These are phyloP conservation scores for Brachymystax lenok DNA, from an alignment of 2,797 vertebrate species.

Conservation along the genomic window DNA sequence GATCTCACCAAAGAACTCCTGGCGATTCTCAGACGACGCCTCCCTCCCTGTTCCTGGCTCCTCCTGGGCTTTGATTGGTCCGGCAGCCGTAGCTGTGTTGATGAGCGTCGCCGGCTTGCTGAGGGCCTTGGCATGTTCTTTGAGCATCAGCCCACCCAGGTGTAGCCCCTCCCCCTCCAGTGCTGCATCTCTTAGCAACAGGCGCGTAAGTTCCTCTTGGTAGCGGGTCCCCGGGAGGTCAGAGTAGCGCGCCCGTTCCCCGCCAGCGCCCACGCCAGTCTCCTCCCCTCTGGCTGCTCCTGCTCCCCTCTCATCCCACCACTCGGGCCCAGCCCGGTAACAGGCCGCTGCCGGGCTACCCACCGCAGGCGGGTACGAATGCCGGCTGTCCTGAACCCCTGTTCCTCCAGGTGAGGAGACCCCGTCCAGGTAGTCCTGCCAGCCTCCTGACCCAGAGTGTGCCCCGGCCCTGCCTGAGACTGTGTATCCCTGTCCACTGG, in stretches of 20 bases:
- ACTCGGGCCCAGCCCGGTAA: conserved; percentile 70
- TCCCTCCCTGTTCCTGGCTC: conserved; percentile 67
- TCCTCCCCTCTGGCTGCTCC: conserved; percentile 60
- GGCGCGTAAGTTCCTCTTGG: conserved; percentile 78
- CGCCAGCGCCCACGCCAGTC: conserved; percentile 52
- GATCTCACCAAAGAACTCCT: conserved; percentile 86
- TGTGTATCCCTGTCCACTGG: conserved; percentile 47
- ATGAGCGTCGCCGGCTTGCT: conserved; percentile 38
- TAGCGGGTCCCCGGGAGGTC: conserved; percentile 78
- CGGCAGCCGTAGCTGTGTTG: conserved; percentile 36
- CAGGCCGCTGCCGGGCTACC: conserved; percentile 74
- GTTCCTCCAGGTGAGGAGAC: conserved; percentile 55
- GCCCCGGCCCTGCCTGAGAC: conserved; percentile 51
- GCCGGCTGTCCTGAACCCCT: conserved; percentile 76
- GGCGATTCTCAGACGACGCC: conserved; percentile 65
- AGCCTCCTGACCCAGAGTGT: conserved; percentile 69
- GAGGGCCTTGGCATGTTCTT: conserved; percentile 61
- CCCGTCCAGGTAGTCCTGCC: conserved; percentile 74
- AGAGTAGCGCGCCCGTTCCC: conserved; percentile 72
- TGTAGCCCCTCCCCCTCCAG: conserved; percentile 68
- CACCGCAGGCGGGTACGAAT: conserved; percentile 85
- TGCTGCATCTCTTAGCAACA: conserved; percentile 72
- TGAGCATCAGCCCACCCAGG: conserved; percentile 74
- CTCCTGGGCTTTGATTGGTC: conserved; percentile 63
- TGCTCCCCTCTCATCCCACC: conserved; percentile 72